Evolutionary conservation across 2,797 vertebrate genomes (phyloP), one percentile per base, ranked within the genome.

Genomic region (Ataeniobius toweri): DNA sequence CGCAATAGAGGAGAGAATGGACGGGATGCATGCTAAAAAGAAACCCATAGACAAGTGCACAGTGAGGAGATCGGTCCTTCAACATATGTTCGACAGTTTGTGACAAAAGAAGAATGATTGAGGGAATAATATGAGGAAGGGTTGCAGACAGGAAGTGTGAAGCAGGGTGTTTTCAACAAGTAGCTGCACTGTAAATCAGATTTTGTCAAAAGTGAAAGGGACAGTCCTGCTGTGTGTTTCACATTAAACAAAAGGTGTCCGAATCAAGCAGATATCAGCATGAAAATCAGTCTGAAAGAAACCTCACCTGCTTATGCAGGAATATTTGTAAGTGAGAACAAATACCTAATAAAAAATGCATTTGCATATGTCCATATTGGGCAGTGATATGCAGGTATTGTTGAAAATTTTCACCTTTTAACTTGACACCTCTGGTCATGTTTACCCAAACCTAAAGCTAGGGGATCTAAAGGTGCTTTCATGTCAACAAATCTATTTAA

Each of bases 111-210:
- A 83, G 82, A 91, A 89, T 86, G 89, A 94, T 82, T 79, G 79
- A 80, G 85, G 46, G 83, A 77, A 81, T 82, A 83, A 90, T 89
- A 85, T 82, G 88, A 87, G 71, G 79, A 81, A 89, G 90, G 85
- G 89, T 86, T 89, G 88, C 81, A 84, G 88, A 89, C 85, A 91
- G 90, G 86, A 88, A 89, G 92, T 87, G 87, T 89, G 91, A 87
- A 85, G 82, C 74, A 71, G 74, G 71, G 82, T 87, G 89, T 92
- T 91, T 90, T 85, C 89, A 83, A 86, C 39, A 67, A 80, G 80
- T 73, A 80, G 83, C 80, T 22, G 70, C 56, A 80, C 87, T 83
- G 83, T 89, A 89, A 87, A 91, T 91, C 85, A 85, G 76, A 74
- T 81, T 80, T 77, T 89, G 85, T 90, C 86, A 85, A 82, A 93